A percentile compares a stretch with the other conserved stretches of the same genome.
phyloP scores from a whole-genome alignment of 2,113 vertebrate species.

The Callochromis pleurospilus region DNA sequence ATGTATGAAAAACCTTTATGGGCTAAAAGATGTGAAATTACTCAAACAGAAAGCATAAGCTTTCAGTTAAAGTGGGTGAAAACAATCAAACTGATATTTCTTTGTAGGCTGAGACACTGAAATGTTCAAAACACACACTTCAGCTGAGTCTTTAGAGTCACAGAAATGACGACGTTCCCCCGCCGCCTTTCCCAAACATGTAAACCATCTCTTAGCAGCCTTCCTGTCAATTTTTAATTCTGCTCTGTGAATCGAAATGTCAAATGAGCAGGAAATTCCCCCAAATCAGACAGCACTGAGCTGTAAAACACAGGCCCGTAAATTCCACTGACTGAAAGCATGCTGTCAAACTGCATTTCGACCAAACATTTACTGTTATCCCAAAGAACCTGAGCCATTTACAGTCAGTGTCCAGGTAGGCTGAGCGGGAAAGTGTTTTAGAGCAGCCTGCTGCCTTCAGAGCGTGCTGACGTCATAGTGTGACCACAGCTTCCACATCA shows the following conservation, averaged over 20 bases:
- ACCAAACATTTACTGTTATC: background rate
- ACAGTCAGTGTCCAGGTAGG: slow-evolving; percentile 6
- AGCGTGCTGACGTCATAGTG: slow-evolving; percentile 18
- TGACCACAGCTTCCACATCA: slow-evolving; percentile 67
- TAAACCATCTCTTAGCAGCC: background rate
- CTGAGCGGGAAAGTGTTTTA: background rate
- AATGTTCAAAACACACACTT: background rate
- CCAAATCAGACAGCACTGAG: background rate
- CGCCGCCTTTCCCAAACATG: slow-evolving; percentile 25
- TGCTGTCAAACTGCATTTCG: background rate
- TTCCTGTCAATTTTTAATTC: slow-evolving; percentile 40
- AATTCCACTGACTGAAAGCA: slow-evolving; percentile 21
- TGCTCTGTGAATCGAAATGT: slow-evolving; percentile 29
- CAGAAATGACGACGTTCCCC: background rate
- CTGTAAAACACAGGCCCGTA: background rate
- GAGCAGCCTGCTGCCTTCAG: background rate
- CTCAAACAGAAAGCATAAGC: background rate
- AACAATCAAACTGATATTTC: background rate
- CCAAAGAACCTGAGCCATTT: background rate
- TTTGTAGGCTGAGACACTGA: background rate
- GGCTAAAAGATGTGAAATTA: background rate
- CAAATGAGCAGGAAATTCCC: slow-evolving; percentile 53
- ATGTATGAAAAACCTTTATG: background rate
- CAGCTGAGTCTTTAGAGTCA: background rate
- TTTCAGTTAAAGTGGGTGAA: background rate